Conservation (phyloP, 2,113 vertebrate species). For the Hydropotes inermis region DNA sequence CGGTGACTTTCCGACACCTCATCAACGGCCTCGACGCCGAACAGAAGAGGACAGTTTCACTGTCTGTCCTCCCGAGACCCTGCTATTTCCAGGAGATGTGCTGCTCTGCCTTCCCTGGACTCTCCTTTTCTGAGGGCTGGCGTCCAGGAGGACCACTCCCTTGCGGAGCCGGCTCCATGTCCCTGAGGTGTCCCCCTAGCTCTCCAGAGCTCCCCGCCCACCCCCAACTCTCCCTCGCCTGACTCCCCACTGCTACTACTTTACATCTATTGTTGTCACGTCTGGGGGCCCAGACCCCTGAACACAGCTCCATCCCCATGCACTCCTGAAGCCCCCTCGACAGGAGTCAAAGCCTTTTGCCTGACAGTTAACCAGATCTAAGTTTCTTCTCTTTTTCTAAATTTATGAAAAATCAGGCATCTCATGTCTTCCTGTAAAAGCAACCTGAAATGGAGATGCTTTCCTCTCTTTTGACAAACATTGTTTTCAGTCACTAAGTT, state of each 20-base stretch:
- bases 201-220: neutral
- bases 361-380: rapidly evolving
- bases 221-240: neutral
- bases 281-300: rapidly evolving
- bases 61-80: slow-evolving; percentile 9
- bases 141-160: neutral
- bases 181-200: neutral
- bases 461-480: neutral
- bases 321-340: neutral
- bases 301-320: no score
- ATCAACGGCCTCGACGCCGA: slow-evolving; percentile 18
- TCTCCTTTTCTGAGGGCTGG: neutral
- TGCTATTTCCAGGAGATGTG: neutral
- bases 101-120: neutral
- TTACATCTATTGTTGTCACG: rapidly evolving
- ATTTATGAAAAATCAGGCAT: neutral
- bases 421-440: neutral
- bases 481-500: neutral
- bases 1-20: slow-evolving; percentile 54
- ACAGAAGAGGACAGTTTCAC: neutral
- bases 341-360: no score
- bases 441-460: no score
- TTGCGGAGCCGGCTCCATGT: rapidly evolving
- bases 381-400: neutral
- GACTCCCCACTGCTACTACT: neutral